Base-by-base conservation (phyloP, 2,888 invertebrate genomes). In the Epistrophe eligans region DNA sequence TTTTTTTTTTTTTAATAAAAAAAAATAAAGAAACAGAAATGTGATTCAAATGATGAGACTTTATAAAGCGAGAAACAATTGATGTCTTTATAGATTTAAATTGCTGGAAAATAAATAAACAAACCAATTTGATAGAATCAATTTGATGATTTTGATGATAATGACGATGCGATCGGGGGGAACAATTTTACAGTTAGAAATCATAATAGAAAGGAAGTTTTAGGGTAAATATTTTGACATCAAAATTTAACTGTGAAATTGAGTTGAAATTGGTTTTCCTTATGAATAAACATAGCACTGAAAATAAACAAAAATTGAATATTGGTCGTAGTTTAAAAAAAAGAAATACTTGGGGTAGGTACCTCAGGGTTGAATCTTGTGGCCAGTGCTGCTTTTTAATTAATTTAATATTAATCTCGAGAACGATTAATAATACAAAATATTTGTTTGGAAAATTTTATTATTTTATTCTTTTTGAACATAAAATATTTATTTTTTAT, bases 81-180 rank as follows among this genome's bases (percentile, higher is more conserved):
- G 60, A 74, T 52, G 67, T 74, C 80, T 80, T 80, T 67, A 80
- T 74, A 52, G 60, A 80, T 74, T 74, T 80, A 60, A 74, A 66
- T 66, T 32, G 48, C 5, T 45, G 9, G 17, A n/a, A 66, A 73
- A 73, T 28, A 79, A 79, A 79, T 64, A 72, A 77, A 64, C 9
- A 72, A 76, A 62, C 10, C 24, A 17, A 62, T 64, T 64, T 57
- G 8, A 15, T 24, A 3, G 66, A 58, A 73, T 43, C 24, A 55
- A 55, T 71, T 55, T 15, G 13, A 38, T 32, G 48, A 38, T 38
- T 13, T 28, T 24, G 9, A 15, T 17, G 45, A 28, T 32, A 17
- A 11, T 8, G 10, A 38, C 38, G 38, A 55, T 10, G n/a, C 5
- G 9, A 19, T 15, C 1, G 4, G 5, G 3, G 10, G 40, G 35